Evolutionary conservation across 2,888 invertebrate genomes (phyloP).

Genomic region (Scaptomyza flava): DNA sequence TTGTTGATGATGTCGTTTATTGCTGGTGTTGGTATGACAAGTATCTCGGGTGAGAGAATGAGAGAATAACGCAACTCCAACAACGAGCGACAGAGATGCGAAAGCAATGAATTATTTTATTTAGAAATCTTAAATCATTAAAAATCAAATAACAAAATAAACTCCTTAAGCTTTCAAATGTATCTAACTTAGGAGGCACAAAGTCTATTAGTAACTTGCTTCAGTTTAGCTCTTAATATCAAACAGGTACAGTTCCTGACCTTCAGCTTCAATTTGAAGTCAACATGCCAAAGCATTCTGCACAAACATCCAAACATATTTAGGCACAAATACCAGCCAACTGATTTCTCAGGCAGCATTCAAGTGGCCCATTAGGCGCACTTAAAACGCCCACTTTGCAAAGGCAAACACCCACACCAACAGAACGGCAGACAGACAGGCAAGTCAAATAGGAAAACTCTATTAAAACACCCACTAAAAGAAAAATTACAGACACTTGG

Average conservation of each 20-base stretch:
- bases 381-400: conserved; percentile 65
- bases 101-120: too few species aligned
- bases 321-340: conserved; percentile 30
- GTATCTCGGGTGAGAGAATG: conserved; percentile 12
- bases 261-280: conserved; percentile 47
- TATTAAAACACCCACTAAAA: conserved; percentile 68
- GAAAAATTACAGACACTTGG: conserved; percentile 76
- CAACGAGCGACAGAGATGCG: too few species aligned
- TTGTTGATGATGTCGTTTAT: neutral
- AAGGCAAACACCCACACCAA: conserved; percentile 14
- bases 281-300: conserved; percentile 30
- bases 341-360: conserved; percentile 51
- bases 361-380: conserved; percentile 65
- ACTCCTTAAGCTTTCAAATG: neutral
- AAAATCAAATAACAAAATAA: neutral
- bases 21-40: conserved; percentile 23
- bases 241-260: conserved; percentile 45
- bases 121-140: neutral
- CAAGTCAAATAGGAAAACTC: conserved; percentile 58
- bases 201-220: conserved; percentile 16
- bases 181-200: conserved; percentile 3
- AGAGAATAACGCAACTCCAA: neutral
- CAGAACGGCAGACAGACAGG: conserved; percentile 19
- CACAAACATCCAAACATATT: conserved; percentile 3
- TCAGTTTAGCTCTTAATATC: neutral